A percentile compares a stretch with the other conserved stretches of the same genome.
These are phyloP conservation scores for Ctena decussata DNA, from an alignment of 2,888 invertebrate genomes.

Conservation along the genomic window DNA sequence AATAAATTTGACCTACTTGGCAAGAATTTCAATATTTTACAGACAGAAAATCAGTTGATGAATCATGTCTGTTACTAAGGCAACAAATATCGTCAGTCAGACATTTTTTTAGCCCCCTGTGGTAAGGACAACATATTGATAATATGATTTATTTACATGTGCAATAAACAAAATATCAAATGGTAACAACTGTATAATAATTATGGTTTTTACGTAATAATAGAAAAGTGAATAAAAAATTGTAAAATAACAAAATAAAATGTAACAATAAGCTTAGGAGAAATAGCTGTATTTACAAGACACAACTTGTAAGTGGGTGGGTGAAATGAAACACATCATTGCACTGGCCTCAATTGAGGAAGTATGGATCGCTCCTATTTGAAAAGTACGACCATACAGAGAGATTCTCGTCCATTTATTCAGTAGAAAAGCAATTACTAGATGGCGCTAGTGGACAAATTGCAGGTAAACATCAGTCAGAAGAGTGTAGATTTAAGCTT, in stretches of 20 bases:
- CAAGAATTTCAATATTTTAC: neutral
- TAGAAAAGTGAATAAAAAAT: conserved; percentile 12
- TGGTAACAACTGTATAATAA: neutral
- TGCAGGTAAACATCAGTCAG: neutral
- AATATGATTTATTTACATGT: conserved; percentile 1
- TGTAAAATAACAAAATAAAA: conserved; percentile 7
- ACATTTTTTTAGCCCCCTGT: neutral
- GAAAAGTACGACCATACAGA: neutral
- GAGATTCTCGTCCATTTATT: neutral
- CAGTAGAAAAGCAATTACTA: neutral
- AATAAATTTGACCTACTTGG: neutral
- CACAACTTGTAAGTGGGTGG: neutral
- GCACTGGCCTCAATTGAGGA: conserved; percentile 5
- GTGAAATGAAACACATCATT: neutral
- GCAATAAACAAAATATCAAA: neutral
- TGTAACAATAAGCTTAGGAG: neutral
- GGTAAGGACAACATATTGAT: neutral
- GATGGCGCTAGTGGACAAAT: neutral
- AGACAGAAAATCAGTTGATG: neutral
- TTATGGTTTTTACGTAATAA: neutral
- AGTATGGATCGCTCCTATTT: neutral
- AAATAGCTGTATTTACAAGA: neutral
- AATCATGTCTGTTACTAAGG: neutral
- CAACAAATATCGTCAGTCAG: neutral
- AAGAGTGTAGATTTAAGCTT: neutral